A percentile compares a stretch with the other conserved stretches of the same genome.
phyloP scores from a whole-genome alignment of 2,888 invertebrate species.

The Cataglyphis altisquamis region DNA sequence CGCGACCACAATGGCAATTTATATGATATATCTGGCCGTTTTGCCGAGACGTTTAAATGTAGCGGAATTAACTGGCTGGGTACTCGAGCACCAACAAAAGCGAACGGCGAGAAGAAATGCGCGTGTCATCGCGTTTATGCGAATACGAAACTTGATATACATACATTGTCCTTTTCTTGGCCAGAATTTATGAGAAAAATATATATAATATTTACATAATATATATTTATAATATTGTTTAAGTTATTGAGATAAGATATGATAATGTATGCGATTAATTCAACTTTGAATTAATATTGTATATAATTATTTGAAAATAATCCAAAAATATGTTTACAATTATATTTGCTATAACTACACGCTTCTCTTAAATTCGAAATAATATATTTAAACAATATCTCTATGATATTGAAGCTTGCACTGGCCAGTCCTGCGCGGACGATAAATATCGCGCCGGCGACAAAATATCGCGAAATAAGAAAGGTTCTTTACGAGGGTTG shows the following conservation, averaged over 20 bases:
- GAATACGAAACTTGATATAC: conserved; percentile 22
- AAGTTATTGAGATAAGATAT: not conserved
- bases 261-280: not conserved
- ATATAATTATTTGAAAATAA: not conserved
- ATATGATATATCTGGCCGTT: conserved; percentile 83
- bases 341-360: not conserved
- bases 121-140: conserved; percentile 8
- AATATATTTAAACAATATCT: not conserved
- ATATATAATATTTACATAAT: not conserved
- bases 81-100: conserved; percentile 32
- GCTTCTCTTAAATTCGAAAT: not conserved
- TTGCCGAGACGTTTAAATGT: conserved; percentile 83
- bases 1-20: conserved; percentile 86
- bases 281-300: not conserved
- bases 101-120: not conserved
- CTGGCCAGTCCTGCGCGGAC: conserved; percentile 75
- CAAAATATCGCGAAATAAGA: conserved; percentile 85
- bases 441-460: conserved; percentile 84
- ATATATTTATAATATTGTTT: not conserved
- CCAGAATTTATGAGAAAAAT: not conserved
- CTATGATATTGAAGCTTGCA: not conserved
- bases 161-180: not conserved
- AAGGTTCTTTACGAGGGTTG: conserved; percentile 78
- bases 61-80: conserved; percentile 83
- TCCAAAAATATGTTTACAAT: not conserved